A percentile compares a stretch with the other conserved stretches of the same genome.
Conservation (phyloP, 1,140 invertebrate genomes). For the Hydropsyche tenuis region DNA sequence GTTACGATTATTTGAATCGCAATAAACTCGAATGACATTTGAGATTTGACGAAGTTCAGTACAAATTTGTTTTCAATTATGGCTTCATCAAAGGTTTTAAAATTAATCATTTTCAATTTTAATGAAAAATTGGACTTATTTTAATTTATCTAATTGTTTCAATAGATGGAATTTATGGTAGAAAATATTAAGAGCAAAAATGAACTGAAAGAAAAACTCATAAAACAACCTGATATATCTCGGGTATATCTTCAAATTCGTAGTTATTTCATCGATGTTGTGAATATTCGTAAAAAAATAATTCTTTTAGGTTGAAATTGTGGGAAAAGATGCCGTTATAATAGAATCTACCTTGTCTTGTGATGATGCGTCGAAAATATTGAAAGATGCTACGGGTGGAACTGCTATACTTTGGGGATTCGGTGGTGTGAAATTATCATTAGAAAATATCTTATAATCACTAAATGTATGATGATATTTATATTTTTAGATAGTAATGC, state of each 20-base stretch:
- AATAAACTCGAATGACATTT: too few relatives aligned
- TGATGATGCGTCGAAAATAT: conserved; percentile 35
- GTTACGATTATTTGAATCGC: too few relatives aligned
- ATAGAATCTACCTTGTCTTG: conserved; percentile 43
- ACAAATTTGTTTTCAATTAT: neutral
- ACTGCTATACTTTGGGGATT: conserved; percentile 46
- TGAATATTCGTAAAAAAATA: neutral
- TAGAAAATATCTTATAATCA: too few relatives aligned
- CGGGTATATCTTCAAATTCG: conserved; percentile 28
- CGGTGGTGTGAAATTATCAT: conserved; percentile 38
- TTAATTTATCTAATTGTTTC: too few relatives aligned
- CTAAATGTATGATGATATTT: neutral
- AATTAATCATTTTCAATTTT: too few relatives aligned
- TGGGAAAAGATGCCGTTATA: conserved; percentile 43
- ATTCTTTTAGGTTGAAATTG: conserved; percentile 41
- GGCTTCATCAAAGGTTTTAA: neutral
- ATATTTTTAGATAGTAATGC: conserved; percentile 40
- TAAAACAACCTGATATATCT: conserved; percentile 33
- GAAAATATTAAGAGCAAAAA: conserved; percentile 41
- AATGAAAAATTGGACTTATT: too few relatives aligned
- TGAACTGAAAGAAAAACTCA: conserved; percentile 36
- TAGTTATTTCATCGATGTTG: neutral
- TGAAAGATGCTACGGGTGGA: conserved; percentile 36
- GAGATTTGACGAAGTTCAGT: too few relatives aligned
- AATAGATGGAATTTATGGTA: conserved; percentile 49